Evolutionary conservation across 2,113 vertebrate genomes (phyloP), one percentile per base, ranked within the genome.

Genomic region (Dasyprocta punctata): DNA sequence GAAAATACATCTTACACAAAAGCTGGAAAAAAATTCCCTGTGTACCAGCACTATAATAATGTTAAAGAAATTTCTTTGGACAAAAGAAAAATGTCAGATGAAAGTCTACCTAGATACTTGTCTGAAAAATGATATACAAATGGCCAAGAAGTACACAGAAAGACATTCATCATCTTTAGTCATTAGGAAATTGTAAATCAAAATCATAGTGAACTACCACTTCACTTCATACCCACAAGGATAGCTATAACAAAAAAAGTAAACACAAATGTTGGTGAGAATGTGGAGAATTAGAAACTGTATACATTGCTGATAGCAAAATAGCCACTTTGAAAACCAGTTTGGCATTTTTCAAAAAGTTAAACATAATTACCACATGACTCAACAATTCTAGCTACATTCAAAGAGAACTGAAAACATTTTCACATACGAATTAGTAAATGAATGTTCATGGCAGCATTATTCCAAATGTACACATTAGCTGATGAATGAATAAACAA

Each of bases 111-210:
- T 0, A 78, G 60, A 56, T 33, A 60, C 67, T 19, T 94, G 30
- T 91, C 56, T 83, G 24, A 87, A 77, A 86, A 82, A 81, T 52
- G 61, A 93, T n/a, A 95, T 8, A 82, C 10, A 87, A 83, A 82
- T 82, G 65, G n/a, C 58, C 86, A 95, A 90, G 75, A 93, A 56
- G 47, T 33, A 52, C 41, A 86, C 36, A 61, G 81, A 86, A 36
- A 44, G 36, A 89, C 80, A 19, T 10, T 75, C 41, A 63, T 41
- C 90, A 78, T 54, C 75, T 63, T 47, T 71, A 84, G n/a, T 80
- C 33, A 75, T n/a, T 41, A 90, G 47, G 38, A 16, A 96, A 90
- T 56, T 52, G 12, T 44, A 95, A 95, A 89, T 86, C 56, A 92
- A 95, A 80, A 95, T 28, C 78, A 82, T 14, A 75, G 28, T 22